phyloP scores from a whole-genome alignment of 2,888 invertebrate species.

The Drosophila limbata region DNA sequence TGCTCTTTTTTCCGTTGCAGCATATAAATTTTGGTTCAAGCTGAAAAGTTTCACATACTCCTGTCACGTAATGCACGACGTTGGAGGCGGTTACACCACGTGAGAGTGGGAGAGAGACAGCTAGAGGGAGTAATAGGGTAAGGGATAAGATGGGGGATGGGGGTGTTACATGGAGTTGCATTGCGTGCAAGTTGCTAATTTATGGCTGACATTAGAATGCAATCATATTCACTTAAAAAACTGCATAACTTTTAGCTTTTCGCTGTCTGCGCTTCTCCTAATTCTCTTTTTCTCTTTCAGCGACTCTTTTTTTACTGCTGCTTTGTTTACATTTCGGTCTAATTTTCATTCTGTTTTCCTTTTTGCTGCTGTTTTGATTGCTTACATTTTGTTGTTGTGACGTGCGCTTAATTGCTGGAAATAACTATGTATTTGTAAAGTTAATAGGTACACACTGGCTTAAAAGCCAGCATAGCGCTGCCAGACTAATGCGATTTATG shows the following conservation, averaged over 20 bases:
- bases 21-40: slow-evolving; percentile 77
- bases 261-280: neutral
- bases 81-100: slow-evolving; percentile 1
- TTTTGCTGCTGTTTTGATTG: neutral
- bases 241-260: slow-evolving; percentile 69
- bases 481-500: neutral
- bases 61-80: slow-evolving; percentile 68
- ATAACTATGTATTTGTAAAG: slow-evolving; percentile 24
- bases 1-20: slow-evolving; percentile 50
- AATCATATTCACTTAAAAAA: slow-evolving; percentile 79
- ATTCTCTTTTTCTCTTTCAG: neutral
- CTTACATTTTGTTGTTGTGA: slow-evolving; percentile 4
- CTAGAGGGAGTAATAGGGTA: neutral
- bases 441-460: slow-evolving; percentile 4
- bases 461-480: neutral
- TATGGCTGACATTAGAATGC: slow-evolving; percentile 78
- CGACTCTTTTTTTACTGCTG: neutral
- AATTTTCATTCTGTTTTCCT: neutral
- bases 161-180: slow-evolving; percentile 6
- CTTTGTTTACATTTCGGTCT: slow-evolving; percentile 6
- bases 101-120: neutral
- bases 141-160: neutral
- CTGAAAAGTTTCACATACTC: slow-evolving; percentile 78
- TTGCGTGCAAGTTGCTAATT: slow-evolving; percentile 68
- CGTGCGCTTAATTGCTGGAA: slow-evolving; percentile 17